A percentile compares a stretch with the other conserved stretches of the same genome.
These are phyloP conservation scores for Clarias platycephalus DNA, from an alignment of 2,797 vertebrate genomes.

Conservation along the genomic window DNA sequence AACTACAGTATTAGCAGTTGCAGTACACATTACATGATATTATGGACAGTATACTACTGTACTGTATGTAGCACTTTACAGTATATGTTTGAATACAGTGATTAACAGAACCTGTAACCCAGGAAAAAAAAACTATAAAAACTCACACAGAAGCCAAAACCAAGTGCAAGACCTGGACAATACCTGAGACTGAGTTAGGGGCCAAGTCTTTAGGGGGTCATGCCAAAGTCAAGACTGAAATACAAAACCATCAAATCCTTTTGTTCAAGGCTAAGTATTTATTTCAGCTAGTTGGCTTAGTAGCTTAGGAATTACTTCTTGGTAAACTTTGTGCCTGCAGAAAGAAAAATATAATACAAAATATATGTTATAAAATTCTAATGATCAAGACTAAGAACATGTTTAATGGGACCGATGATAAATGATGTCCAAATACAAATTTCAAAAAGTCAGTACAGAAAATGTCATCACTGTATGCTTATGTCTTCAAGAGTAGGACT, in stretches of 20 bases:
- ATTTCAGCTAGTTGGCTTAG: not conserved
- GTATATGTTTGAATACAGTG: not conserved
- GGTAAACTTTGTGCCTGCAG: not conserved
- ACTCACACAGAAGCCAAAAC: not conserved
- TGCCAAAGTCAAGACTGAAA: not conserved
- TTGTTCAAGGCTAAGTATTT: not conserved
- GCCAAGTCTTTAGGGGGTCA: too few species aligned
- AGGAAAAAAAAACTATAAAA: not conserved
- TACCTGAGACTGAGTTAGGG: not conserved
- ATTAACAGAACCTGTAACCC: not conserved
- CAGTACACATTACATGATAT: not conserved
- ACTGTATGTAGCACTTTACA: not conserved
- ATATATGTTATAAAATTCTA: not conserved
- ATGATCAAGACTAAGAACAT: not conserved
- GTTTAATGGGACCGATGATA: not conserved
- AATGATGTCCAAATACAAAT: not conserved
- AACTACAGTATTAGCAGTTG: not conserved
- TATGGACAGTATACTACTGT: not conserved
- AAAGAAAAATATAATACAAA: not conserved
- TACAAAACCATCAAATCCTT: not conserved
- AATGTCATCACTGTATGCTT: not conserved
- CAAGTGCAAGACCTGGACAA: not conserved
- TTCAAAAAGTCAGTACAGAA: not conserved
- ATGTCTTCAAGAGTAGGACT: not conserved
- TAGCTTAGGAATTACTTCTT: not conserved